Evolutionary conservation across 2,888 invertebrate species (phyloP).

Genomic region (Colletes collaris): DNA sequence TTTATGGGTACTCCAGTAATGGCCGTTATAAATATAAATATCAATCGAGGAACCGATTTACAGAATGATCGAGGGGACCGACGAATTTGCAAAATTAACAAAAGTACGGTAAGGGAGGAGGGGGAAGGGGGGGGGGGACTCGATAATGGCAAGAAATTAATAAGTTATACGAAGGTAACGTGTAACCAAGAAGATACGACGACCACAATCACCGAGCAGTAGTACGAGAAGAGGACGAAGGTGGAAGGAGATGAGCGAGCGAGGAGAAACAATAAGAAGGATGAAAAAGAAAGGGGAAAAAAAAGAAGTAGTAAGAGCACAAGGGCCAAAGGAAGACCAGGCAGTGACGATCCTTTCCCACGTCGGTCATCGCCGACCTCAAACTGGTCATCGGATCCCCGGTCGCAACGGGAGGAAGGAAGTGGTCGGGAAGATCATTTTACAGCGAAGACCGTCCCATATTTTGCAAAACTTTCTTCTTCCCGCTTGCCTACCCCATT

Average conservation of each 20-base stretch:
- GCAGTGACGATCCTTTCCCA: constrained; percentile 81
- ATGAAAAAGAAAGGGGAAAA: constrained; percentile 23
- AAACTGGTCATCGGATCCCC: constrained; percentile 82
- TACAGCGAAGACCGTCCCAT: constrained; percentile 75
- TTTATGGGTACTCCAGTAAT: constrained; percentile 21
- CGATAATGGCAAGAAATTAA: constrained; percentile 61
- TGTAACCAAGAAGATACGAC: constrained; percentile 35
- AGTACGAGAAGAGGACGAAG: constrained; percentile 10
- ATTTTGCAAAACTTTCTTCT: constrained; percentile 75
- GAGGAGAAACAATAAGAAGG: constrained; percentile 42
- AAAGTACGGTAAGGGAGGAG: constrained; percentile 33
- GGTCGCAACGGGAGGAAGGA: constrained; percentile 78
- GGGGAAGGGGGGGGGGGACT: no score
- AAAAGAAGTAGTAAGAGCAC: constrained; percentile 27
- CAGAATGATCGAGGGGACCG: constrained; percentile 18
- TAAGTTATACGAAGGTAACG: constrained; percentile 55
- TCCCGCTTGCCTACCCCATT: constrained; percentile 35
- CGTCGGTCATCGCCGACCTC: constrained; percentile 82
- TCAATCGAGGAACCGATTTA: constrained; percentile 36
- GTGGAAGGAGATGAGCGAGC: constrained; percentile 8
- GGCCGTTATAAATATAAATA: constrained; percentile 44
- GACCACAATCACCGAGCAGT: constrained; percentile 26
- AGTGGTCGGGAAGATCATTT: constrained; percentile 82
- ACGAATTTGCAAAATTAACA: constrained; percentile 56
- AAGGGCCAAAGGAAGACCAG: constrained; percentile 63